These are phyloP conservation scores for Lepus europaeus DNA, from an alignment of 2,113 vertebrate species.

Conservation along the genomic window DNA sequence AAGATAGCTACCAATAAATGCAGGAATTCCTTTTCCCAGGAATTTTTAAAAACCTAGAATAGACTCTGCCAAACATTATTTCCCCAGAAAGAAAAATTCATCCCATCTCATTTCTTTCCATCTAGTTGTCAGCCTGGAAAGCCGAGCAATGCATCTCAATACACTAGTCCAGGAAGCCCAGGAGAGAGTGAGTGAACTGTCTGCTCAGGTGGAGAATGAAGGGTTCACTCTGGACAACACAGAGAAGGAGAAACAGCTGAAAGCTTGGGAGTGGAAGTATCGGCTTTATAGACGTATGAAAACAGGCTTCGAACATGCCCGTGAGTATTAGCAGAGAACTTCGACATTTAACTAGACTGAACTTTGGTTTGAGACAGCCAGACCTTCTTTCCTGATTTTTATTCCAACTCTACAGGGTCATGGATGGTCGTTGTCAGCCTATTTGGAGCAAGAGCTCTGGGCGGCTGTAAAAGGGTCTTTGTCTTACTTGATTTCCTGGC, in stretches of 20 bases:
- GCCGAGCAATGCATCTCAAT: conserved; percentile 91
- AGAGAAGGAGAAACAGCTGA: conserved; percentile 94
- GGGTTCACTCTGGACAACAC: conserved; percentile 90
- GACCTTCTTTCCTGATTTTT: background rate
- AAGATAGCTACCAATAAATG: background rate
- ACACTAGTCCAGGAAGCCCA: conserved; percentile 94
- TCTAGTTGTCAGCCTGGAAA: conserved; percentile 92
- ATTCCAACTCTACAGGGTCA: conserved; percentile 21
- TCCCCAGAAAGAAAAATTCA: conserved; percentile 19
- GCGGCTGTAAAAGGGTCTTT: conserved; percentile 73
- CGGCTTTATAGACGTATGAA: conserved; percentile 96
- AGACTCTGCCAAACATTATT: background rate
- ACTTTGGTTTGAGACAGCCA: conserved; percentile 37
- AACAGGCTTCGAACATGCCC: conserved; percentile 93
- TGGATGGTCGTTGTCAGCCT: conserved; percentile 70
- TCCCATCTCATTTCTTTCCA: conserved; percentile 44
- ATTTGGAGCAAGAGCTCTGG: conserved; percentile 44
- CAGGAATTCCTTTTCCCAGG: background rate
- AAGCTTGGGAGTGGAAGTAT: conserved; percentile 96
- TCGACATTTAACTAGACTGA: background rate
- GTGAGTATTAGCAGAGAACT: conserved; percentile 88
- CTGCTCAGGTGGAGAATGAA: conserved; percentile 90
- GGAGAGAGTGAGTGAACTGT: conserved; percentile 91
- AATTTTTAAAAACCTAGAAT: background rate
- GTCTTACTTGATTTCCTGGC: conserved; percentile 77